Percentiles rank a stretch among this genome's conserved stretches.
Evolutionary conservation across 2,113 vertebrate genomes (phyloP).

Genomic region (Gobio gobio): DNA sequence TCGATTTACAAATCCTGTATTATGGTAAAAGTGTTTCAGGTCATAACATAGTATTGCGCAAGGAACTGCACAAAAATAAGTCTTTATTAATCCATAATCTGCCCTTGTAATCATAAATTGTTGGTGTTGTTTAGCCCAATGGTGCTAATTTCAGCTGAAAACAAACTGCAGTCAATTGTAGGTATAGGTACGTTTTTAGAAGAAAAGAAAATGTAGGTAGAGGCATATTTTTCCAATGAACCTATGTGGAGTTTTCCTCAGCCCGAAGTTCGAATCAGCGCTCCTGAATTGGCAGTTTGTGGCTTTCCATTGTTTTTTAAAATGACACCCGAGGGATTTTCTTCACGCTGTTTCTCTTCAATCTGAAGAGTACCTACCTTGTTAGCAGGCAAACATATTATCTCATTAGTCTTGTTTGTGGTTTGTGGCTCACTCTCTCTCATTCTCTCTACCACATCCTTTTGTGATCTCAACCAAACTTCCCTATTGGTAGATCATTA

Average conservation of each 20-base stretch:
- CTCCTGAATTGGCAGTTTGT: conserved; percentile 24
- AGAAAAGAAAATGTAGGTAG: not conserved
- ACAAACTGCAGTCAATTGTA: not conserved
- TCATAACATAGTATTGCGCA: not conserved
- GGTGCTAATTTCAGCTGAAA: not conserved
- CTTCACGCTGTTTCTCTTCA: conserved; percentile 62
- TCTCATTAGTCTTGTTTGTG: conserved; percentile 76
- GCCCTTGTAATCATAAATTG: not conserved
- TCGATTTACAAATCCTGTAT: not conserved
- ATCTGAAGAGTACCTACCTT: conserved; percentile 60
- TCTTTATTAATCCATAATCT: not conserved
- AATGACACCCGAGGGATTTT: conserved; percentile 37
- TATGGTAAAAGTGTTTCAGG: not conserved
- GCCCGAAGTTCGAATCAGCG: not conserved
- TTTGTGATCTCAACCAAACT: conserved; percentile 67
- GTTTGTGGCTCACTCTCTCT: conserved; percentile 71
- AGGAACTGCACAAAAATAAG: not conserved
- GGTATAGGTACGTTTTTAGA: too few relatives aligned
- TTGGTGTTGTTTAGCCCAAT: not conserved
- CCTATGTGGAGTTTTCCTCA: not conserved
- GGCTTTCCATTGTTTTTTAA: conserved; percentile 52
- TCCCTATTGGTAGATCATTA: conserved; percentile 76
- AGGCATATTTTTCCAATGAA: not conserved
- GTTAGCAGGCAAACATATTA: conserved; percentile 72
- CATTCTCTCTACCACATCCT: conserved; percentile 66